Evolutionary conservation across 2,888 invertebrate genomes (phyloP), one percentile per base, ranked within the genome.

Genomic region (Dastarcus helophoroides): DNA sequence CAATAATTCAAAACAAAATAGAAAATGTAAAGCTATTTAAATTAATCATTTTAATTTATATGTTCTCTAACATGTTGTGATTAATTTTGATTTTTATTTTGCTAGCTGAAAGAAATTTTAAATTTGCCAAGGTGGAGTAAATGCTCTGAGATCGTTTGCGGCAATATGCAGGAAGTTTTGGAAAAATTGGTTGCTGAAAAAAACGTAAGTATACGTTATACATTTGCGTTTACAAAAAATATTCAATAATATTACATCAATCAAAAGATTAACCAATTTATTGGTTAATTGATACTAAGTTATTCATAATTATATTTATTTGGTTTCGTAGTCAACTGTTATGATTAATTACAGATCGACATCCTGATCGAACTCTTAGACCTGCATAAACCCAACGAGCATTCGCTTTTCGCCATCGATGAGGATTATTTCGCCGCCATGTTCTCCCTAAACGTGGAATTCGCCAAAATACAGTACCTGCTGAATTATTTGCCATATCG

Each of bases 281-380:
- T n/a, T n/a, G n/a, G 33, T 38, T 19, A 23, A 9, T 23, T 23
- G 7, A 60, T 22, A 32, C 57, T 26, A 44, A 47, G 15, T 34
- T 43, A n/a, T 46, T 46, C 5, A 43, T 53, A 7, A 60, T 42
- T 35, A 35, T 36, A 64, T 64, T 32, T 3, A 3, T 9, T 5
- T n/a, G 6, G 7, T 23, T 23, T 3, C 9, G 3, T 15, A 16
- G 9, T 9, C 2, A 9, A 28, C 7, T 7, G 17, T 8, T 14
- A 14, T n/a, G 9, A n/a, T 3, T 14, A 26, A 5, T 16, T 12
- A 14, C 60, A 76, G 68, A 70, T 71, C 38, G 69, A 76, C 43
- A 48, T 79, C 2, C 76, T 82, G 41, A 61, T 79, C 26, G 71
- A 78, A 37, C 83, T 81, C 75, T 69, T 79, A 6, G 69, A 76